Percentiles rank a stretch among this genome's conserved stretches.
Evolutionary conservation across 2,888 invertebrate genomes (phyloP).

Genomic region (Slavum lentiscoides): DNA sequence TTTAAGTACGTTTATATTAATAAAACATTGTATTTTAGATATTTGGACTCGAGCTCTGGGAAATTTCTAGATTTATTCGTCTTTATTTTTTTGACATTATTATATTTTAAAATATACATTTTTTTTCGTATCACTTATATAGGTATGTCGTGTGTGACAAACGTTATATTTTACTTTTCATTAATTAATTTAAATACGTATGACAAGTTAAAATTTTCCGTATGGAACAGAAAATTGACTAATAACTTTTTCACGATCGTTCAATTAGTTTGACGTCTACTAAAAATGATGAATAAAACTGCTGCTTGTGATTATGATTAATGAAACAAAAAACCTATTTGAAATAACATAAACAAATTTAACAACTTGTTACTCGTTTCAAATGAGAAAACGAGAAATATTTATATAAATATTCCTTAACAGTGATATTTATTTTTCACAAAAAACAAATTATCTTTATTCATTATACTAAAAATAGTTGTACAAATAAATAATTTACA

Average conservation of each 20-base stretch:
- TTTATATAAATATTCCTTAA: neutral
- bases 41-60: too few species aligned
- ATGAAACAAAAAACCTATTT: slow-evolving; percentile 13
- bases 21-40: too few species aligned
- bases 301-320: slow-evolving; percentile 1
- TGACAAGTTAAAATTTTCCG: neutral
- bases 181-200: slow-evolving; percentile 16
- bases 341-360: neutral
- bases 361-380: neutral
- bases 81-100: too few species aligned
- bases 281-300: slow-evolving; percentile 23
- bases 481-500: neutral
- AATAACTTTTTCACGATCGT: slow-evolving; percentile 11
- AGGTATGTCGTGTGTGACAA: too few species aligned
- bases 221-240: neutral
- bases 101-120: too few species aligned
- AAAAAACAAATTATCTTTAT: too few species aligned
- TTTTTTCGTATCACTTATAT: too few species aligned
- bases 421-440: too few species aligned
- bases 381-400: neutral
- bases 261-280: slow-evolving; percentile 28
- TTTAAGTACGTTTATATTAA: too few species aligned
- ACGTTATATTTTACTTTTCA: neutral
- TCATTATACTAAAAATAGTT: neutral
- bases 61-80: too few species aligned